A percentile compares a stretch with the other conserved stretches of the same genome.
phyloP scores from a whole-genome alignment of 2,113 vertebrate genomes.

The Varanus komodoensis region DNA sequence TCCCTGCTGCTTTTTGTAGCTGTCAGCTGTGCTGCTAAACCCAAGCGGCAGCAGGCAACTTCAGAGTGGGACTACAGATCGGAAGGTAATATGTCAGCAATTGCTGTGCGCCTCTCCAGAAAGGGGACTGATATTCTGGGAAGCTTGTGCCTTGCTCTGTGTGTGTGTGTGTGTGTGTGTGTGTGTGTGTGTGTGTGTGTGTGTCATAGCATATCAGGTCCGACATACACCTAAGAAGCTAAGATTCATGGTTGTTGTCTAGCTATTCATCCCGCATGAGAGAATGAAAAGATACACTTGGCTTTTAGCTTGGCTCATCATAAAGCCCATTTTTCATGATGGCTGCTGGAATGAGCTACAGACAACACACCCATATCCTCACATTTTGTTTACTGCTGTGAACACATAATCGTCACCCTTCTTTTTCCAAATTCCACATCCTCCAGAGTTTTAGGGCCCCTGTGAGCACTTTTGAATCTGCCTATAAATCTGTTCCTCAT shows the following conservation, averaged over 20 bases:
- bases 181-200: not conserved
- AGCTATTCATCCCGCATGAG: not conserved
- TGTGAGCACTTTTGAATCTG: not conserved
- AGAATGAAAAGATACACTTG: not conserved
- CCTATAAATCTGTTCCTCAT: not conserved
- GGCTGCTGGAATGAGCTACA: not conserved
- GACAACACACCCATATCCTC: too few relatives aligned
- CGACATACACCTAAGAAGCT: not conserved
- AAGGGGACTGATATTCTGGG: not conserved
- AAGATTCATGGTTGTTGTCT: too few relatives aligned
- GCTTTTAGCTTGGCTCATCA: not conserved
- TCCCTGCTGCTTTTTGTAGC: conserved; percentile 57
- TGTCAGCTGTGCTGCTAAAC: conserved; percentile 68
- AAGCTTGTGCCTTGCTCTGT: not conserved
- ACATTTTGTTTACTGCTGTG: not conserved
- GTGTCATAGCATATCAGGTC: not conserved
- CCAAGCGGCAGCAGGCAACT: conserved; percentile 62
- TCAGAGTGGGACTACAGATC: conserved; percentile 68
- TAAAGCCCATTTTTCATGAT: not conserved
- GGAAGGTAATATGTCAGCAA: conserved; percentile 64
- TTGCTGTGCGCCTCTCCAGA: not conserved
- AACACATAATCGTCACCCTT: not conserved
- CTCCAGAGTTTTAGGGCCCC: not conserved
- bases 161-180: not conserved
- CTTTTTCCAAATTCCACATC: not conserved